phyloP scores from a whole-genome alignment of 1,140 invertebrate genomes.

The Eueides isabella region DNA sequence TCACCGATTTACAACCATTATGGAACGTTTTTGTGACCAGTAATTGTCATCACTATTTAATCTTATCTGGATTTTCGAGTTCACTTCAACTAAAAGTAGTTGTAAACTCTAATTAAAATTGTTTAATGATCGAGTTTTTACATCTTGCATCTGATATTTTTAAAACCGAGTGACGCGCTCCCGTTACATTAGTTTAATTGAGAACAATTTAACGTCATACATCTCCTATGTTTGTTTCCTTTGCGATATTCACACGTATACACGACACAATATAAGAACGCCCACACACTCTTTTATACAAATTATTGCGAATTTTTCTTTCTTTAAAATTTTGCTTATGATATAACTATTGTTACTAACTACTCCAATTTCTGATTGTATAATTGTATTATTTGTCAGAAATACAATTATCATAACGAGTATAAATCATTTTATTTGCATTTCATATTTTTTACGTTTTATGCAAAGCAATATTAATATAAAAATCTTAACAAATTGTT shows the following conservation, averaged over 20 bases:
- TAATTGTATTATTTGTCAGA: too few species aligned
- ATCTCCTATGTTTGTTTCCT: not conserved
- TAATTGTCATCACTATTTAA: constrained; percentile 19
- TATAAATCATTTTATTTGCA: too few species aligned
- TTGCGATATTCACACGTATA: not conserved
- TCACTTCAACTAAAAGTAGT: not conserved
- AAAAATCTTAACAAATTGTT: not conserved
- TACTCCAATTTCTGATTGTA: too few species aligned
- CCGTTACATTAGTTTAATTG: constrained; percentile 3
- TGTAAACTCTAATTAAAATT: not conserved
- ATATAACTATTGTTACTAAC: too few species aligned
- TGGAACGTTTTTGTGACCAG: constrained; percentile 21
- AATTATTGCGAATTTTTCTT: not conserved
- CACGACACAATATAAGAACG: not conserved
- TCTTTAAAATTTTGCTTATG: not conserved
- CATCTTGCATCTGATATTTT: not conserved
- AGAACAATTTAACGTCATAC: constrained; percentile 1
- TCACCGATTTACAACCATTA: constrained; percentile 19
- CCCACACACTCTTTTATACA: not conserved
- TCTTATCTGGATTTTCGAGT: constrained; percentile 10
- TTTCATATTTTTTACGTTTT: not conserved
- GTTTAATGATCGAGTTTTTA: not conserved
- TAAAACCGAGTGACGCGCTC: not conserved
- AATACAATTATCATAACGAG: too few species aligned
- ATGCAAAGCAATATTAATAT: not conserved